phyloP scores from a whole-genome alignment of 2,888 invertebrate species.

The Catonia carolina region DNA sequence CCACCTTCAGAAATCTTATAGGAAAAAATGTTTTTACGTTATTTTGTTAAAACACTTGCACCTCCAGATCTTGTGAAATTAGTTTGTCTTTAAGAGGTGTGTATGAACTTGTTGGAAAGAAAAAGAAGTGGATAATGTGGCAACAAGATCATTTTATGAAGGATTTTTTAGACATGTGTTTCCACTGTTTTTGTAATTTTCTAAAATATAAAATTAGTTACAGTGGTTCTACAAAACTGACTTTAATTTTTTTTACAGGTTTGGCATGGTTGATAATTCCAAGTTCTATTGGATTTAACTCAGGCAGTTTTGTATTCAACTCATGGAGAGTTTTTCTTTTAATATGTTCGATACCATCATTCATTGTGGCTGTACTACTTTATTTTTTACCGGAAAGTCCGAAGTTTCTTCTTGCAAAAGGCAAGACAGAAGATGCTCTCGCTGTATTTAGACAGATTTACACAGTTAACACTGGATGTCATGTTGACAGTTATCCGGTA shows the following conservation, averaged over 20 bases:
- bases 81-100: too few relatives aligned
- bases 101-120: too few relatives aligned
- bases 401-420: slow-evolving; percentile 74
- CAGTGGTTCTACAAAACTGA: too few relatives aligned
- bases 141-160: too few relatives aligned
- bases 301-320: slow-evolving; percentile 69
- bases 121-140: too few relatives aligned
- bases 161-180: too few relatives aligned
- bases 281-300: slow-evolving; percentile 57
- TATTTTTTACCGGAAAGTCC: slow-evolving; percentile 86
- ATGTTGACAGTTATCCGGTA: slow-evolving; percentile 68
- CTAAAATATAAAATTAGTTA: too few relatives aligned
- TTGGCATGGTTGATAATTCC: slow-evolving; percentile 53
- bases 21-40: too few relatives aligned
- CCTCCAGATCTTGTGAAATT: too few relatives aligned
- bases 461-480: slow-evolving; percentile 70
- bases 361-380: slow-evolving; percentile 75
- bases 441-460: slow-evolving; percentile 76
- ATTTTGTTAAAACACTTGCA: too few relatives aligned
- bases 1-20: too few relatives aligned
- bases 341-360: slow-evolving; percentile 81
- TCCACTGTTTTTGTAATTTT: too few relatives aligned
- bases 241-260: slow-evolving; percentile 41
- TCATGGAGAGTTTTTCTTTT: slow-evolving; percentile 89
- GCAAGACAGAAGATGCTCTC: slow-evolving; percentile 71